phyloP scores from a whole-genome alignment of 1,140 invertebrate genomes.

The Trachymyrmex cornetzi region DNA sequence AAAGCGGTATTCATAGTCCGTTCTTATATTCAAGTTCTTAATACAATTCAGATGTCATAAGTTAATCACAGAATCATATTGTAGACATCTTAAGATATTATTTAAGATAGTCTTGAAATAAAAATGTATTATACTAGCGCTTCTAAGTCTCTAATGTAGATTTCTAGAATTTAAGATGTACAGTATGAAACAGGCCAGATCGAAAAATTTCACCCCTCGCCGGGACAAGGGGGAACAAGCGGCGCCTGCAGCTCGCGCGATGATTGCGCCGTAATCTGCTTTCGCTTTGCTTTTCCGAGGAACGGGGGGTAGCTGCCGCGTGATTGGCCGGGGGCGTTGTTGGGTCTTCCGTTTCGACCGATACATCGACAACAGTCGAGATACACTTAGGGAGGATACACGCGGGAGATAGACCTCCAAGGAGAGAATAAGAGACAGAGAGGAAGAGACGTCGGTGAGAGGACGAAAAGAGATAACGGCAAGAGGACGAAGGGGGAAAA shows the following conservation, averaged over 20 bases:
- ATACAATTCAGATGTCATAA: no score
- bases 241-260: conserved; percentile 74
- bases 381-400: conserved; percentile 62
- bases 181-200: conserved; percentile 13
- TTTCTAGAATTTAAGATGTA: conserved; percentile 4
- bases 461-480: conserved; percentile 33
- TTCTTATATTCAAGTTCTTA: no score
- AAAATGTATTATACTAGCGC: no score
- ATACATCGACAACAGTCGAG: conserved; percentile 48
- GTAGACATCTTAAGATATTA: no score
- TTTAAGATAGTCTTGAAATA: no score
- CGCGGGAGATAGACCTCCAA: conserved; percentile 28
- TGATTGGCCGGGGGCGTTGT: conserved; percentile 73
- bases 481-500: not conserved
- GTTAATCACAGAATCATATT: no score
- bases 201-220: conserved; percentile 26
- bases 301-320: conserved; percentile 65
- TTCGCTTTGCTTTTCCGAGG: conserved; percentile 80
- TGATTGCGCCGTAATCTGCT: conserved; percentile 86
- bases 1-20: no score
- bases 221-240: not conserved
- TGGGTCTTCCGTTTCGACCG: conserved; percentile 59
- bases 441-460: conserved; percentile 32
- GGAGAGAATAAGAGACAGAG: conserved; percentile 30
- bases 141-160: not conserved